phyloP scores from a whole-genome alignment of 1,140 invertebrate species.

The Drosophila lacteicornis region DNA sequence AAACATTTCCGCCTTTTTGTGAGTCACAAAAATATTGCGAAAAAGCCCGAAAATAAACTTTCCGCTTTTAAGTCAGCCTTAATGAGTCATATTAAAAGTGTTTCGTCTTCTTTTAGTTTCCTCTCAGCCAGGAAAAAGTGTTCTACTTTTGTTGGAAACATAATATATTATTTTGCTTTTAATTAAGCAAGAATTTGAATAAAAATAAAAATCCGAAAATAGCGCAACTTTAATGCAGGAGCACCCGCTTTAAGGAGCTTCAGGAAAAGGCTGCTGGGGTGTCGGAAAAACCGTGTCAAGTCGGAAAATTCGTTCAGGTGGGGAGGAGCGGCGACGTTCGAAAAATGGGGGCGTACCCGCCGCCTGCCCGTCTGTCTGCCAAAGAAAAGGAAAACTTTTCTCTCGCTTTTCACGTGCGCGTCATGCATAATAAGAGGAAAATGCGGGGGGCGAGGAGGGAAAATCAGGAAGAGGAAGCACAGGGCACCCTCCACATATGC shows the following conservation, averaged over 20 bases:
- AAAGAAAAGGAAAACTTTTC: slow-evolving; percentile 66
- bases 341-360: slow-evolving; percentile 23
- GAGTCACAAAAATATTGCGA: slow-evolving; percentile 32
- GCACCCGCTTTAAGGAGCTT: slow-evolving; percentile 16
- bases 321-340: neutral
- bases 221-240: neutral
- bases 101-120: slow-evolving; percentile 19
- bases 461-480: slow-evolving; percentile 23
- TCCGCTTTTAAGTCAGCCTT: slow-evolving; percentile 12
- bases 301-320: slow-evolving; percentile 69
- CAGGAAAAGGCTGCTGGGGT: neutral
- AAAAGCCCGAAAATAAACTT: slow-evolving; percentile 22
- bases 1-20: slow-evolving; percentile 51
- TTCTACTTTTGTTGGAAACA: neutral
- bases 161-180: slow-evolving; percentile 29
- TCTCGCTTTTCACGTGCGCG: slow-evolving; percentile 49
- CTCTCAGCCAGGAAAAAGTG: neutral
- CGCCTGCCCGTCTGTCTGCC: slow-evolving; percentile 33
- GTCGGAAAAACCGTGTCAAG: slow-evolving; percentile 74
- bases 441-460: slow-evolving; percentile 6
- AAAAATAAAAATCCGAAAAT: slow-evolving; percentile 21
- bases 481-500: slow-evolving; percentile 19
- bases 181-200: slow-evolving; percentile 46
- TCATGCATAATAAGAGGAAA: slow-evolving; percentile 65
- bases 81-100: slow-evolving; percentile 38